phyloP scores from a whole-genome alignment of 2,797 vertebrate species.

The Saxicola maurus region DNA sequence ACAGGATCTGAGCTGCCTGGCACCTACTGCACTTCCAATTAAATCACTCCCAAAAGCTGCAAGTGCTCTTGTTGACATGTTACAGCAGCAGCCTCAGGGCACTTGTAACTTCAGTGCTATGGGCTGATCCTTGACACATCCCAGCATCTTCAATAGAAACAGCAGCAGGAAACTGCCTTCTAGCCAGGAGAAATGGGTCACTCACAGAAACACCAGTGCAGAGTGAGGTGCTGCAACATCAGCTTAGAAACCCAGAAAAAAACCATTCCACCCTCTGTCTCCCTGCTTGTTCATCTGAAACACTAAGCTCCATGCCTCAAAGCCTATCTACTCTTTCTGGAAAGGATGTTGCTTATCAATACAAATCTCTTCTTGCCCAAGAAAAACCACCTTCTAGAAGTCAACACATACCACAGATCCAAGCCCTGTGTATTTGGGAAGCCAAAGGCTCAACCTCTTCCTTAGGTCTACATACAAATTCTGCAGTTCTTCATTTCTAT shows the following conservation, averaged over 20 bases:
- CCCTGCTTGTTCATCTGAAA: background rate
- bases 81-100: background rate
- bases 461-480: background rate
- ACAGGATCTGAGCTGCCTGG: background rate
- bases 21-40: background rate
- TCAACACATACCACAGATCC: background rate
- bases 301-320: background rate
- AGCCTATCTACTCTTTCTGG: background rate
- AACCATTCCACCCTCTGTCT: fast-evolving
- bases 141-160: background rate
- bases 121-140: background rate
- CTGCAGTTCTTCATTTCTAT: background rate
- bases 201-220: fast-evolving
- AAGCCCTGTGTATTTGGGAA: background rate
- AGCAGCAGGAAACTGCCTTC: background rate
- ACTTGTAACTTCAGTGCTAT: background rate
- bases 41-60: background rate
- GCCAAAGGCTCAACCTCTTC: background rate
- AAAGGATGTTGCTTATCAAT: background rate
- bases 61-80: background rate
- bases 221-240: background rate
- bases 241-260: background rate
- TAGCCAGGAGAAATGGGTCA: background rate
- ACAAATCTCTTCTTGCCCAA: background rate
- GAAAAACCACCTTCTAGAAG: background rate